Conservation (phyloP, 2,888 invertebrate genomes). For the Anthrax anthrax region DNA sequence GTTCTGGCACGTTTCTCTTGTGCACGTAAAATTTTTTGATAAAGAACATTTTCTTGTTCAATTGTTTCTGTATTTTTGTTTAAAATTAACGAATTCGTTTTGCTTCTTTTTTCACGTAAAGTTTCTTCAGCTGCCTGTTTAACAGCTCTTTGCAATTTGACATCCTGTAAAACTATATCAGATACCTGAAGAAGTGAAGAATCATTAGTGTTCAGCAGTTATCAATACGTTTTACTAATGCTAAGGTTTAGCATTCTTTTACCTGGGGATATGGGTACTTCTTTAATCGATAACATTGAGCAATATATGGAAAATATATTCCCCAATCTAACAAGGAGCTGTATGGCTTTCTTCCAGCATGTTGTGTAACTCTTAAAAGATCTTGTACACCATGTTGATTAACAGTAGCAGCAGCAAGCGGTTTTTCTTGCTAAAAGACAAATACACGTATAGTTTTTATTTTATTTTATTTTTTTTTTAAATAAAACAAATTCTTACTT, state of each 20-base stretch:
- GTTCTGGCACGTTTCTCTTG: slow-evolving; percentile 52
- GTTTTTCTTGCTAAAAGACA: neutral
- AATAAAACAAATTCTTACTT: too few species aligned
- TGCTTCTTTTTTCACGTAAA: slow-evolving; percentile 31
- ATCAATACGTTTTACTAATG: neutral
- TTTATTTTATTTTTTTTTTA: too few species aligned
- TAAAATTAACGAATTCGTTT: neutral
- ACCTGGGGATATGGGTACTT: slow-evolving; percentile 55
- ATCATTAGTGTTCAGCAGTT: neutral
- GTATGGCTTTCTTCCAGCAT: slow-evolving; percentile 43
- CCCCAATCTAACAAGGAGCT: slow-evolving; percentile 41
- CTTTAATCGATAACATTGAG: slow-evolving; percentile 49
- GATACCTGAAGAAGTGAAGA: slow-evolving; percentile 22
- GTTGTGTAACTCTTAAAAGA: slow-evolving; percentile 38
- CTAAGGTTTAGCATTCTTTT: too few species aligned
- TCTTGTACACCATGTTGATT: slow-evolving; percentile 39
- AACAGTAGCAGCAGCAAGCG: neutral
- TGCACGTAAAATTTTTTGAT: slow-evolving; percentile 40
- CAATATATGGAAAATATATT: slow-evolving; percentile 46
- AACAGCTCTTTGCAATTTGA: slow-evolving; percentile 53
- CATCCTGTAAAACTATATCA: slow-evolving; percentile 45
- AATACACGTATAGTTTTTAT: too few species aligned
- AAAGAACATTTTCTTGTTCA: slow-evolving; percentile 20
- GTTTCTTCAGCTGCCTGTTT: slow-evolving; percentile 51
- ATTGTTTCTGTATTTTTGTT: slow-evolving; percentile 23